These are phyloP conservation scores for Tetraodon nigroviridis DNA, from an alignment of 2,113 vertebrate species.

Conservation along the genomic window DNA sequence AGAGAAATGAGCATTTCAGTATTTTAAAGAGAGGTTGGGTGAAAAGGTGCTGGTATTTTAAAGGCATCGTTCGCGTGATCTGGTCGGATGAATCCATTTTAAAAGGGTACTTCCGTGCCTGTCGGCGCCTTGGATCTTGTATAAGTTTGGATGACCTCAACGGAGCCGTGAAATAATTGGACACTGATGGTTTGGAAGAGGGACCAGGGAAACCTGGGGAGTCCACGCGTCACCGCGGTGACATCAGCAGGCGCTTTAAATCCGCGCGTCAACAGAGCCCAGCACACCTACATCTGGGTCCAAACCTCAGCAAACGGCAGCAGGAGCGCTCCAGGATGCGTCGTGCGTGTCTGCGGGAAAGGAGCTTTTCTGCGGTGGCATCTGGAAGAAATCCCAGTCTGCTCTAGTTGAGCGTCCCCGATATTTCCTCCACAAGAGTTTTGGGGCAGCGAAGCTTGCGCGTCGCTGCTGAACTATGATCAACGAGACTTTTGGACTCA, in stretches of 20 bases:
- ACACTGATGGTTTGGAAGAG: slow-evolving; percentile 12
- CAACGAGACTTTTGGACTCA: slow-evolving; percentile 52
- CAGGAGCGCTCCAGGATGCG: background rate
- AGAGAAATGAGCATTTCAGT: too few species aligned
- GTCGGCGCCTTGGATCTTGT: too few species aligned
- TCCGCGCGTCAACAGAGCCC: slow-evolving; percentile 36
- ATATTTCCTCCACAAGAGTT: background rate
- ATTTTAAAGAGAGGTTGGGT: too few species aligned
- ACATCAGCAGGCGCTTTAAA: slow-evolving; percentile 62
- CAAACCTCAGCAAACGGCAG: background rate
- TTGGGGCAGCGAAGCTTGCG: background rate
- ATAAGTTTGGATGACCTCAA: too few species aligned
- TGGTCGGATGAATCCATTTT: too few species aligned
- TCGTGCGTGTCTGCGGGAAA: background rate
- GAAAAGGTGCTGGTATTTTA: too few species aligned
- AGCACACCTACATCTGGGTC: slow-evolving; percentile 20
- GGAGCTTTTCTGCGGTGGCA: background rate
- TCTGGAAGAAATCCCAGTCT: background rate
- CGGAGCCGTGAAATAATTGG: background rate
- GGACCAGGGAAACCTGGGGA: slow-evolving; percentile 27
- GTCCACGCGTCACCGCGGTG: slow-evolving; percentile 52
- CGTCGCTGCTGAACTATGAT: slow-evolving; percentile 33
- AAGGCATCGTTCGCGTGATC: too few species aligned
- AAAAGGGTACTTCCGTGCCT: too few species aligned
- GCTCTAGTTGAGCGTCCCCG: background rate